Percentiles rank a stretch among this genome's conserved stretches.
These are phyloP conservation scores for Hemiprocne comata DNA, from an alignment of 2,113 vertebrate species.

Conservation along the genomic window DNA sequence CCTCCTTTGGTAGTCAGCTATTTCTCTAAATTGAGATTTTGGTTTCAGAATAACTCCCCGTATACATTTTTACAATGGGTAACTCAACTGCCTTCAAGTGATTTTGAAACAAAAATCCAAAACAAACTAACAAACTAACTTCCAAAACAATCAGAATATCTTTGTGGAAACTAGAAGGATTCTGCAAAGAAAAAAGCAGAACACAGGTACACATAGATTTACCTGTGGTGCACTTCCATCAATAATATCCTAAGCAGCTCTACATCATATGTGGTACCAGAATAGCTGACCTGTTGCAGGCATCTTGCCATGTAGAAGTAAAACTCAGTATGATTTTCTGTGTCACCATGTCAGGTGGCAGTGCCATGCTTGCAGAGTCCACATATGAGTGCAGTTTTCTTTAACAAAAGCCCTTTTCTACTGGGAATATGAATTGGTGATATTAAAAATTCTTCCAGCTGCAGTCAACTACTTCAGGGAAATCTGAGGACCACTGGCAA, in stretches of 20 bases:
- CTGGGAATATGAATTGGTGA: neutral
- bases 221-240: neutral
- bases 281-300: neutral
- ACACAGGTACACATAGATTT: neutral
- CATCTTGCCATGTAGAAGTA: accelerated
- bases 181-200: neutral
- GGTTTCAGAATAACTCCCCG: neutral
- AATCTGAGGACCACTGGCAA: neutral
- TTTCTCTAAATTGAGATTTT: neutral
- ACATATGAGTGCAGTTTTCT: neutral
- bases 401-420: neutral
- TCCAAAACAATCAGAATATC: neutral
- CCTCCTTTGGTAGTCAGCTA: neutral
- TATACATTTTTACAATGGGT: neutral
- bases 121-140: no score
- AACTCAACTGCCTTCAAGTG: neutral
- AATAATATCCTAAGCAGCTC: neutral
- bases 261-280: neutral
- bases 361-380: neutral
- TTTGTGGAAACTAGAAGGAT: neutral
- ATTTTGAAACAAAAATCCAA: neutral
- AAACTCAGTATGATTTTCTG: neutral
- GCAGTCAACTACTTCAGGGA: neutral
- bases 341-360: neutral
- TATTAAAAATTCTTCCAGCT: neutral